phyloP scores from a whole-genome alignment of 30 jellyfish, hydroid and myxozoan genomes.

The Turritopsis rubra region DNA sequence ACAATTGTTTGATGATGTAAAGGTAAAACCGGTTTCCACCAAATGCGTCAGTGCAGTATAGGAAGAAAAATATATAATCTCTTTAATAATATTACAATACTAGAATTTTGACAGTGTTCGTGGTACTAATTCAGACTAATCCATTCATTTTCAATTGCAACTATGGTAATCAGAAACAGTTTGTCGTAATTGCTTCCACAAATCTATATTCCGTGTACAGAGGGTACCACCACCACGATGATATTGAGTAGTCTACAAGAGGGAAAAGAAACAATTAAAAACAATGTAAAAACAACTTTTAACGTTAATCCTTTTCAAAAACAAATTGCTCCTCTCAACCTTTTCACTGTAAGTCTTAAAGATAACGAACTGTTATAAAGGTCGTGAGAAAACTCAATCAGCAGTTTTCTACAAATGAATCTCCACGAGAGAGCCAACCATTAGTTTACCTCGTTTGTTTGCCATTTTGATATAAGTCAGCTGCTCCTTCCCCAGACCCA shows the following conservation, averaged over 20 bases:
- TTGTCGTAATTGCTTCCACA: constrained; percentile 41
- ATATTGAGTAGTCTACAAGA: constrained; percentile 47
- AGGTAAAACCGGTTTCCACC: too few species aligned
- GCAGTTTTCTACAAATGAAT: too few species aligned
- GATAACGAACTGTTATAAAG: too few species aligned
- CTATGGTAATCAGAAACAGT: background rate
- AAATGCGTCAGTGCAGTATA: too few species aligned
- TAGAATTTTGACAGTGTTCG: background rate
- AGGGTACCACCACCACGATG: constrained; percentile 90
- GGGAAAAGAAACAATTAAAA: background rate
- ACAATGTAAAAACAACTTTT: background rate
- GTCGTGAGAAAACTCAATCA: too few species aligned
- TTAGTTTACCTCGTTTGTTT: too few species aligned
- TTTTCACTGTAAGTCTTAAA: background rate
- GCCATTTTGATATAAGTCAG: too few species aligned
- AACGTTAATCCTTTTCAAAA: background rate
- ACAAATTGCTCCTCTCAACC: background rate
- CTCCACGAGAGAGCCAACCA: too few species aligned
- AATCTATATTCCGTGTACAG: constrained; percentile 36
- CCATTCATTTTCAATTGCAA: background rate
- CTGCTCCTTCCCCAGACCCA: too few species aligned
- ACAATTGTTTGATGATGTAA: too few species aligned
- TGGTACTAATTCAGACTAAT: background rate
- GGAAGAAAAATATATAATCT: too few species aligned
- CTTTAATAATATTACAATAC: background rate